phyloP scores from a whole-genome alignment of 2,113 vertebrate genomes.

The Cheilinus undulatus region DNA sequence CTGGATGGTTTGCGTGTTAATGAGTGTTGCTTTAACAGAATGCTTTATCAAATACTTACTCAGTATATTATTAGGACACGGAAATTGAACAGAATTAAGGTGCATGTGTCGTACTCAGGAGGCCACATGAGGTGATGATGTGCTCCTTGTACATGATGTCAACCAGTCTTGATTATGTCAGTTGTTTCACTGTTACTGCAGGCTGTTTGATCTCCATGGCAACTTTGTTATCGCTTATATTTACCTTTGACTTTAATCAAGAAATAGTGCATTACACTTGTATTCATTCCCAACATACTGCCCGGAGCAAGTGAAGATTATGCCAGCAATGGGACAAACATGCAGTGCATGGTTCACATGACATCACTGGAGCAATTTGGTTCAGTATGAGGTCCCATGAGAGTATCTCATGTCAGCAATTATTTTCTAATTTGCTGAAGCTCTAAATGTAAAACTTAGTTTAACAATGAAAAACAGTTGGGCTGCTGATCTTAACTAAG shows the following conservation, averaged over 20 bases:
- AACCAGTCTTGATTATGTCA: constrained; percentile 42
- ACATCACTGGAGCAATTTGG: constrained; percentile 11
- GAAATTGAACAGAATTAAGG: constrained; percentile 31
- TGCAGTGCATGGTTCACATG: constrained; percentile 29
- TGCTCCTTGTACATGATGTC: constrained; percentile 44
- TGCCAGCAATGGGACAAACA: constrained; percentile 31
- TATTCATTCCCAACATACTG: constrained; percentile 38
- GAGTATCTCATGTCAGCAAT: not conserved
- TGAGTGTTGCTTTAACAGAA: constrained; percentile 14
- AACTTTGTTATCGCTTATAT: constrained; percentile 56
- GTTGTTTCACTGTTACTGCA: constrained; percentile 36
- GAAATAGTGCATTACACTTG: constrained; percentile 30
- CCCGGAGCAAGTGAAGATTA: constrained; percentile 6
- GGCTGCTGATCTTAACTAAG: too few species aligned
- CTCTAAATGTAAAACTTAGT: not conserved
- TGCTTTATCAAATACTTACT: constrained; percentile 39
- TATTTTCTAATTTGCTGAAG: not conserved
- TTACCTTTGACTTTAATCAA: constrained; percentile 51
- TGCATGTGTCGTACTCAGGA: constrained; percentile 34
- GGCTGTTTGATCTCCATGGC: constrained; percentile 47
- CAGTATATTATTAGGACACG: constrained; percentile 21
- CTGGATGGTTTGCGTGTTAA: constrained; percentile 11
- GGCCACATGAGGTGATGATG: constrained; percentile 5
- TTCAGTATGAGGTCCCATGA: constrained; percentile 5
- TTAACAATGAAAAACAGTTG: not conserved